Percentiles rank a stretch among this genome's conserved stretches.
Conservation (phyloP, 2,113 vertebrate genomes). For the Vulpes vulpes region DNA sequence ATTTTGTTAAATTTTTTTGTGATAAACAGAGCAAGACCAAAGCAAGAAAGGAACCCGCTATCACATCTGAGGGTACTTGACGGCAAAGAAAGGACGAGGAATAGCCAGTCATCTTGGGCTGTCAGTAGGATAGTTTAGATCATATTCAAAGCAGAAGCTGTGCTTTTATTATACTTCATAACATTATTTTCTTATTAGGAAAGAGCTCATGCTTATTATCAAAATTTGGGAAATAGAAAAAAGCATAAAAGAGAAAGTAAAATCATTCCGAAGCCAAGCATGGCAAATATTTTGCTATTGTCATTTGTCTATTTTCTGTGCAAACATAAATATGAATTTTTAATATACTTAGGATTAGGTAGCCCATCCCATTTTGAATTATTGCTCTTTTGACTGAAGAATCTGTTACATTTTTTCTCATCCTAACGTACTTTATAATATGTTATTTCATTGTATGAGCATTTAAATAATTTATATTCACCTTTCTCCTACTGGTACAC, state of each 20-base stretch:
- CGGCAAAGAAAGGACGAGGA: neutral
- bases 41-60: neutral
- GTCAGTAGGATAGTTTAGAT: neutral
- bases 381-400: neutral
- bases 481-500: neutral
- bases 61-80: neutral
- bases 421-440: conserved; percentile 27
- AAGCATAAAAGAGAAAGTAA: neutral
- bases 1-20: conserved; percentile 41
- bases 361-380: conserved; percentile 10
- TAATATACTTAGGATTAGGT: conserved; percentile 23
- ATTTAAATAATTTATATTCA: conserved; percentile 7
- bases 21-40: conserved; percentile 10
- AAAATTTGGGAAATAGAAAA: conserved; percentile 14
- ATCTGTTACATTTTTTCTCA: neutral
- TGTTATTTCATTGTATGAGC: neutral
- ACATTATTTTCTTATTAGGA: conserved; percentile 6
- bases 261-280: neutral
- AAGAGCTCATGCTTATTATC: neutral
- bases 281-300: neutral
- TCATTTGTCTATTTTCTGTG: neutral
- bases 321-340: conserved; percentile 22
- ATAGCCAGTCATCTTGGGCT: neutral
- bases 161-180: conserved; percentile 9
- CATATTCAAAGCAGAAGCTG: neutral